These are phyloP conservation scores for Cricetomys ansorgei DNA, from an alignment of 2,113 vertebrate genomes.

Conservation along the genomic window DNA sequence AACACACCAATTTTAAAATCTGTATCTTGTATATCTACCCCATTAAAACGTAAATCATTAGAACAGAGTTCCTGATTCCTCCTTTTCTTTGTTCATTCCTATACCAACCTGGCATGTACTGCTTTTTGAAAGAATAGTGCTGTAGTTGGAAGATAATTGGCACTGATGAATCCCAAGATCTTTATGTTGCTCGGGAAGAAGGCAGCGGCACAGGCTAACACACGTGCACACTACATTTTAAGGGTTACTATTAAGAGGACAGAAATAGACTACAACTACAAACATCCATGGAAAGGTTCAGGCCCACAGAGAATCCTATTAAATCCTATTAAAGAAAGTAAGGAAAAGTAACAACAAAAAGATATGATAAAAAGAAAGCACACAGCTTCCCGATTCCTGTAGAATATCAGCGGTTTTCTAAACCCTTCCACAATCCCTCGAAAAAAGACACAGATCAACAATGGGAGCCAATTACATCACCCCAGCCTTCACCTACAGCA, in stretches of 20 bases:
- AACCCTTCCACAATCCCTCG: slow-evolving; percentile 13
- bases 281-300: not conserved
- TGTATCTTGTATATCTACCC: not conserved
- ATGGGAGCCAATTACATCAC: slow-evolving; percentile 4
- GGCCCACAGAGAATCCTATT: not conserved
- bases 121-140: not conserved
- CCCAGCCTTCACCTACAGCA: not conserved
- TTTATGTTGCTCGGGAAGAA: not conserved
- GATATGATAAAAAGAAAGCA: not conserved
- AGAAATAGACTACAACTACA: slow-evolving; percentile 25
- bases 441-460: not conserved
- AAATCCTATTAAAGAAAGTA: not conserved
- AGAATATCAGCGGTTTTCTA: not conserved
- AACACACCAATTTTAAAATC: not conserved
- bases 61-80: not conserved
- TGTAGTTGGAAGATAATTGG: not conserved
- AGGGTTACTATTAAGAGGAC: not conserved
- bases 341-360: not conserved
- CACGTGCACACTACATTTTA: not conserved
- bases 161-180: not conserved
- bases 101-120: not conserved
- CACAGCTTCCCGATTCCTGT: not conserved
- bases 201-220: not conserved
- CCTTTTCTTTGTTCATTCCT: not conserved
- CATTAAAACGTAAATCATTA: not conserved